These are phyloP conservation scores for Oscheius sp. DNA, from an alignment of 1,140 invertebrate species.

Conservation along the genomic window DNA sequence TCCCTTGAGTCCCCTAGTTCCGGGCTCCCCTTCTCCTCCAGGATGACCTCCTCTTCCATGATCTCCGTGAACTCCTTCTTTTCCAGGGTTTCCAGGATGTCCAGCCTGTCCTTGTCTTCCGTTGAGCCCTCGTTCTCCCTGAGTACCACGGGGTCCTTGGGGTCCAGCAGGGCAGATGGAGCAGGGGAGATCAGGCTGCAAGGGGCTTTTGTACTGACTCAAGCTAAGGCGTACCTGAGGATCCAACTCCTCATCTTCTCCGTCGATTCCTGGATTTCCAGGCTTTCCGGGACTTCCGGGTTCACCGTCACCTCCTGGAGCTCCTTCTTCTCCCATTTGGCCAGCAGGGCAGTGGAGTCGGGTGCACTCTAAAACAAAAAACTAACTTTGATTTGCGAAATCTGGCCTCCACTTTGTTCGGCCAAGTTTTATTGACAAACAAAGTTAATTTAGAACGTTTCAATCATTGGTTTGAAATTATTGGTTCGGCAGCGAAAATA, in stretches of 20 bases:
- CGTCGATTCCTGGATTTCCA: constrained; percentile 25
- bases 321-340: constrained; percentile 27
- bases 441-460: too few relatives aligned
- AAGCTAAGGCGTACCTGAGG: constrained; percentile 1
- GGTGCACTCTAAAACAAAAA: constrained; percentile 11
- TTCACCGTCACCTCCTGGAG: constrained; percentile 32
- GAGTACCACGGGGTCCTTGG: constrained; percentile 29
- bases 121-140: constrained; percentile 31
- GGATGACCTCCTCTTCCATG: constrained; percentile 21
- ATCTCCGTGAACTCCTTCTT: constrained; percentile 25
- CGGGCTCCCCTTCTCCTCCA: constrained; percentile 13
- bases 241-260: constrained; percentile 20
- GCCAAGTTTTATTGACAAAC: too few relatives aligned
- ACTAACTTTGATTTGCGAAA: too few relatives aligned
- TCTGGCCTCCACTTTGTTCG: neutral
- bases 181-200: constrained; percentile 23
- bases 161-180: constrained; percentile 29
- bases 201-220: too few relatives aligned
- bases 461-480: too few relatives aligned
- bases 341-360: constrained; percentile 25
- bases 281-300: constrained; percentile 26
- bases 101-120: constrained; percentile 16
- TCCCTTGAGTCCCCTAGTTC: constrained; percentile 21
- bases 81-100: constrained; percentile 34
- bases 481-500: too few relatives aligned